Evolutionary conservation across 2,888 invertebrate genomes (phyloP).

Genomic region (Lasioglossum oenotherae): DNA sequence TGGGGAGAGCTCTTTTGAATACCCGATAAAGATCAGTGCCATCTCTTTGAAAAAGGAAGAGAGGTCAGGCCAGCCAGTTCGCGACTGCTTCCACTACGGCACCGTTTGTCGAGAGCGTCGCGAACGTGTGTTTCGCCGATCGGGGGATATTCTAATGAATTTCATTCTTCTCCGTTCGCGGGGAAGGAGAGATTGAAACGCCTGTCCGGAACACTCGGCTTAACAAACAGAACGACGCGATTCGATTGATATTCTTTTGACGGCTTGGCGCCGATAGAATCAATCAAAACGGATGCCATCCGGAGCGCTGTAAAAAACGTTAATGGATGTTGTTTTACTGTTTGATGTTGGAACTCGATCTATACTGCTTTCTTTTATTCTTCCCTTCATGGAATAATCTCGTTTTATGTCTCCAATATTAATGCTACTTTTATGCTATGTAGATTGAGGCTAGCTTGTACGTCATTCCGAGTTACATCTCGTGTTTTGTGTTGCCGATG

Average conservation of each 20-base stretch:
- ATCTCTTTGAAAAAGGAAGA: conserved; percentile 29
- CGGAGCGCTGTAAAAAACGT: background rate
- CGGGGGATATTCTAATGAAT: conserved; percentile 31
- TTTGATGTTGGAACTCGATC: background rate
- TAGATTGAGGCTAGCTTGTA: background rate
- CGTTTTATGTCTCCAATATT: background rate
- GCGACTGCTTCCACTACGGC: background rate
- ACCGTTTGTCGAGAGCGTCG: background rate
- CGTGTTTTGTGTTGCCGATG: too few relatives aligned
- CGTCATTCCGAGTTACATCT: too few relatives aligned
- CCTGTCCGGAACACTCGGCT: background rate
- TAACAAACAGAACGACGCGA: background rate
- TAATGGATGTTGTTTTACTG: background rate
- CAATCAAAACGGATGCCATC: background rate
- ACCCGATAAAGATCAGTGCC: conserved; percentile 63
- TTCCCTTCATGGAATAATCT: background rate
- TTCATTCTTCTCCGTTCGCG: background rate
- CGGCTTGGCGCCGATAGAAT: background rate
- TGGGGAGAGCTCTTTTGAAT: conserved; percentile 60
- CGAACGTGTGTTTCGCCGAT: background rate
- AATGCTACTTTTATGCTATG: background rate
- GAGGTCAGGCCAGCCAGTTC: background rate
- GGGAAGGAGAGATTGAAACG: background rate
- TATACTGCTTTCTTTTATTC: background rate
- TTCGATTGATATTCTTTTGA: conserved; percentile 4